Base-by-base conservation (phyloP, 1,140 invertebrate species). In the Melitaea cinxia region DNA sequence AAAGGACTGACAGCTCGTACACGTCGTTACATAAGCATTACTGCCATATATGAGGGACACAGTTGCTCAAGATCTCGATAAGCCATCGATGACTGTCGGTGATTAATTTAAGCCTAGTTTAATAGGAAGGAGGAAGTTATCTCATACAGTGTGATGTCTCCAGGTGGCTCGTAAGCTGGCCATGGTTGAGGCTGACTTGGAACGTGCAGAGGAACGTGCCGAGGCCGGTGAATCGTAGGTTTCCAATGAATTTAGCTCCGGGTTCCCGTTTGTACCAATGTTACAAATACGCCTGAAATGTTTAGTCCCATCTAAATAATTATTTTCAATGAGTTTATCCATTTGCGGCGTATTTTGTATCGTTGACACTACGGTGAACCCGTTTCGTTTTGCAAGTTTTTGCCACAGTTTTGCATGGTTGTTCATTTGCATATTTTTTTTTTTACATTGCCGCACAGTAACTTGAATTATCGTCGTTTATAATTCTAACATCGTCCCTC, bases 161-260 rank as follows among this genome's bases (percentile, higher is more conserved):
- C 94, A 99, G 99, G 98, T 99, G 91, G 98, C 99, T 94, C 98
- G 99, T 98, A 99, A 99, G 95, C 96, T 99, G 95, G 99, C 99
- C 93, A 99, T 99, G 97, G 99, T 99, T 95, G 99, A 99, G 94
- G 99, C 99, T 92, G 99, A 99, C 94, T 94, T 99, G 92, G 99
- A 99, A 93, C 96, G 99, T 94, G 98, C 99, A 80, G 99, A 99
- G 95, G 98, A 99, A 93, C 97, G 99, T 93, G 98, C 99, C 83
- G 99, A 99, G 93, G 94, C 98, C 89, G 98, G 99, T 93, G 99
- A 99, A 96, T 97, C 97, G 98, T 99, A 97, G 95, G 96, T 94
- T 93, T 93, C 84, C 77, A 70, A 68, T 75, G 65, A 73, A 69
- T 71, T 69, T 66, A 14, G 50, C 63, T 55, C 6, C 55, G 33